Evolutionary conservation across 2,797 vertebrate genomes (phyloP), one percentile per base, ranked within the genome.

Genomic region (Argyrosomus regius): DNA sequence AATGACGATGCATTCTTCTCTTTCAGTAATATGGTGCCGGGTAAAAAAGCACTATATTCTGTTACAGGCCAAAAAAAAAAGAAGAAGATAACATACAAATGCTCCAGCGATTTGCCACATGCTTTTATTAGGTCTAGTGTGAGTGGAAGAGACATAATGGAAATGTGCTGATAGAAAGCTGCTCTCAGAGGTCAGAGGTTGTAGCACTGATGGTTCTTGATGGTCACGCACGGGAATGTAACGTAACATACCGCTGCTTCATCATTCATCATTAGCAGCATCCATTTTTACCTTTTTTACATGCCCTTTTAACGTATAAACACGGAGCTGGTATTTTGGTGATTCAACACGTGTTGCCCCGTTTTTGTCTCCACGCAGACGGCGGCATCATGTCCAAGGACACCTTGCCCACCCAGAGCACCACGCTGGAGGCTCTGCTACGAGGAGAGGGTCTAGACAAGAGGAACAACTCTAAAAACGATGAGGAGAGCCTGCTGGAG

Each of bases 401-500:
- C 66, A 89, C 95, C 0, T 93, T 98, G 92, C 96, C 97, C 74
- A 95, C 96, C 17, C 98, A 98, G 92, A 96, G 97, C 85, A 99
- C 98, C 85, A 98, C 98, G 0, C 92, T 99, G 86, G 98, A 99
- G 94, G 98, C 98, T 80, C 93, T 99, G 93, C 95, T 99, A 49
- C 96, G 98, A 18, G 98, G 98, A 18, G 98, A 98, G 76, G 96
- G 96, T 65, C 94, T 98, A 60, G 97, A 99, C 91, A 98, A 98
- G 92, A 97, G 97, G 92, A 92, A 93, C 26, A 97, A 95, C 86
- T 88, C 96, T 70, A 97, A 97, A 92, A 94, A 94, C 1, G 98
- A 99, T 1, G 98, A 99, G 87, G 97, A 98, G 70, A 97, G 96
- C 89, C 94, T 98, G 86, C 96, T 98, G 91, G 98, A 99, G 92